Conservation (phyloP, 1,140 invertebrate genomes). For the Drosophila kohkoa region DNA sequence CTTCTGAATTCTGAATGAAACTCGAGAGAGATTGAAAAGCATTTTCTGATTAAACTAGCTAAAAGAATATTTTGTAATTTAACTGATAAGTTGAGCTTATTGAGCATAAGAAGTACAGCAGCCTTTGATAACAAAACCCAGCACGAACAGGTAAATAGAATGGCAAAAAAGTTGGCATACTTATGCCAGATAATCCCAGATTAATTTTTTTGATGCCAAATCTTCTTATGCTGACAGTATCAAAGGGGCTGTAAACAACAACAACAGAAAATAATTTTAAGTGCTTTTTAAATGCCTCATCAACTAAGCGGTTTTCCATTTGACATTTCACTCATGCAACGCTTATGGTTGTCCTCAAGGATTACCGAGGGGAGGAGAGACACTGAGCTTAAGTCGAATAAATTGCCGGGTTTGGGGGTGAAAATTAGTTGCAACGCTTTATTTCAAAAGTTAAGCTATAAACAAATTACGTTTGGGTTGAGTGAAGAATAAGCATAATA, state of each 20-base stretch:
- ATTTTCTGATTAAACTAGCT: background rate
- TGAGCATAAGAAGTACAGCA: too few relatives aligned
- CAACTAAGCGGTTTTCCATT: constrained; percentile 17
- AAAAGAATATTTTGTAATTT: background rate
- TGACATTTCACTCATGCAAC: constrained; percentile 21
- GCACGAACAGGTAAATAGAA: background rate
- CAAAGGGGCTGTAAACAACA: constrained; percentile 4
- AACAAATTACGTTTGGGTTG: constrained; percentile 46
- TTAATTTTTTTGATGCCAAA: constrained; percentile 24
- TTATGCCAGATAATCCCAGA: constrained; percentile 9
- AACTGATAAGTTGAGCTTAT: background rate
- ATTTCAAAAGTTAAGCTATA: constrained; percentile 5
- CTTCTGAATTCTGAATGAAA: background rate
- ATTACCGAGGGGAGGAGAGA: background rate
- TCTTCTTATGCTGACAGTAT: constrained; percentile 1
- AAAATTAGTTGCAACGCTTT: constrained; percentile 23
- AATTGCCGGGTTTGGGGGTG: constrained; percentile 28
- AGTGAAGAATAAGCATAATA: background rate
- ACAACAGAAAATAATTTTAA: background rate
- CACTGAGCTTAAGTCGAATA: constrained; percentile 32
- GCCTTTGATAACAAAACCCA: too few relatives aligned
- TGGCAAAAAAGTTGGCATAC: background rate
- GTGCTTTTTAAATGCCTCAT: constrained; percentile 11
- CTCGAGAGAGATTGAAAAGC: background rate
- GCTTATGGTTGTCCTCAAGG: background rate